Base-by-base conservation (phyloP, 2,113 vertebrate species). In the Scophthalmus maximus region DNA sequence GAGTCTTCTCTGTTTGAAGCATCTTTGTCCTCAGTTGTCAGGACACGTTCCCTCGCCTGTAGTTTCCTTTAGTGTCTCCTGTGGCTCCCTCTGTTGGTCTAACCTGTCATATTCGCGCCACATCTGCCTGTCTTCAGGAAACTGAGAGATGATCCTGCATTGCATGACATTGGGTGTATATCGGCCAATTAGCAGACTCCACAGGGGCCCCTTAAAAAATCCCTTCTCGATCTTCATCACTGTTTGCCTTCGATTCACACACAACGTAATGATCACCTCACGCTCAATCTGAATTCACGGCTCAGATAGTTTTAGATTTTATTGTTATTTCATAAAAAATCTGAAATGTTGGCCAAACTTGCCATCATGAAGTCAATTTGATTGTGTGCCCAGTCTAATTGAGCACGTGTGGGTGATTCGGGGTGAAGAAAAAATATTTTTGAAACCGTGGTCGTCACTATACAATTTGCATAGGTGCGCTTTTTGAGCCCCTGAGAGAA, bases 71-170 rank as follows among this genome's bases (percentile, higher is more conserved):
- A 73, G 58, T 58, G 79, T 60, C 47, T 65, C 34, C 51, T 85
- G 66, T 87, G 73, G 83, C 82, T 40, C 90, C 84, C 81, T 85
- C 89, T 85, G 68, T 68, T 88, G 90, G 83, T 80, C 32, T 58
- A 49, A 73, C 38, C 76, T 23, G 36, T 66, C 79, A 83, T 84
- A 70, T 83, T 83, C 57, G 15, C 69, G 73, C 56, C 46, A 80
- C 67, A 68, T 89, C 73, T 67, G 80, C 76, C 77, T 76, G 67
- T 82, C 40, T 27, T 61, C 63, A 79, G 73, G 76, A 79, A 63
- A 61, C 68, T 58, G 58, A 68, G 34, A 84, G 64, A 76, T 51
- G 5, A 66, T 67, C 71, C 57, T 63, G 68, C 73, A 49, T 55
- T 77, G 67, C 82, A 85, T 59, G 73, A 81, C 66, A 88, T 69